Percentiles rank a stretch among this genome's conserved stretches.
Conservation (phyloP, 2,113 vertebrate species). For the Thalassarche chlororhynchos region DNA sequence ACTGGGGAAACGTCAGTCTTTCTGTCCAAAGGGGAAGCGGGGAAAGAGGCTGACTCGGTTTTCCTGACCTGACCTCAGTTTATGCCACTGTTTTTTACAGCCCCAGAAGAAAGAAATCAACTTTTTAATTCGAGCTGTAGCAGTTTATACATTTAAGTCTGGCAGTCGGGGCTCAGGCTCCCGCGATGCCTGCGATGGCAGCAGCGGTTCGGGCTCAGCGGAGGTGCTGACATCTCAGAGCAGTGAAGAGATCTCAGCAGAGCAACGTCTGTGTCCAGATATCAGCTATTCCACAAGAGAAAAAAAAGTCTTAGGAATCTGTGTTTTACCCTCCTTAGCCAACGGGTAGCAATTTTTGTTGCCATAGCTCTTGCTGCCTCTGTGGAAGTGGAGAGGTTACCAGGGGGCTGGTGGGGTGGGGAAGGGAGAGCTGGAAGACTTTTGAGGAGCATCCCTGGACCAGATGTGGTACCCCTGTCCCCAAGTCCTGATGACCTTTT, state of each 20-base stretch:
- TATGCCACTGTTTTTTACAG: neutral
- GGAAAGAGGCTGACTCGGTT: neutral
- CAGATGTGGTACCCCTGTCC: neutral
- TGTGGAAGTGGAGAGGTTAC: neutral
- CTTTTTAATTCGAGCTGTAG: neutral
- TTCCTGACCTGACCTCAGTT: neutral
- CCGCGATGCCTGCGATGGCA: rapidly evolving
- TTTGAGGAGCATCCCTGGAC: rapidly evolving
- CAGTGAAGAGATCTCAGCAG: neutral
- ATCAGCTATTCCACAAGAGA: neutral
- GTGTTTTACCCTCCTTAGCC: neutral
- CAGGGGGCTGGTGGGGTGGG: neutral
- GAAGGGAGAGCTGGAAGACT: neutral
- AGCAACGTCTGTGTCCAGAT: neutral
- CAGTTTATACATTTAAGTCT: neutral
- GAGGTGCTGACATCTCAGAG: rapidly evolving
- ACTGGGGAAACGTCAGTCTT: neutral
- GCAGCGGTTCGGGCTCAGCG: neutral
- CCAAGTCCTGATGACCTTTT: neutral
- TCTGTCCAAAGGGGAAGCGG: neutral
- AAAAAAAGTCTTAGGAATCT: neutral
- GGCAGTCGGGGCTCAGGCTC: neutral
- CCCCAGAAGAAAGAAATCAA: neutral
- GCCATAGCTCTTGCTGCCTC: neutral
- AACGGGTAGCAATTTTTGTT: neutral